Evolutionary conservation across 2,888 invertebrate genomes (phyloP), one percentile per base, ranked within the genome.

Genomic region (Platynereis dumerilii): DNA sequence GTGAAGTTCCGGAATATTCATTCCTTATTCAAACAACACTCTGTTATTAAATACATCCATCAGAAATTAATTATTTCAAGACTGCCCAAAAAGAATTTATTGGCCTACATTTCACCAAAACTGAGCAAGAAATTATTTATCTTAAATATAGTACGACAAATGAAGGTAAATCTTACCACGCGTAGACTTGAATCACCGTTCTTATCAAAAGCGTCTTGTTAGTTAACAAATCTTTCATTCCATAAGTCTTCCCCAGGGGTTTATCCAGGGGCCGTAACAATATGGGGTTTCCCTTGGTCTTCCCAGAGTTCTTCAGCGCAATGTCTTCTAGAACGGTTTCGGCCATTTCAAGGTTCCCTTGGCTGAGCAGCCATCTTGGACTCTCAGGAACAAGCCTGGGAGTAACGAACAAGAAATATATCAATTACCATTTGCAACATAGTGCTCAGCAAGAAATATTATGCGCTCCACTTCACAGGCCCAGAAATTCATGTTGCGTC

Each of bases 291-390:
- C 39, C 44, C 15, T 27, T 53, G 12, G 57, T 34, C n/a, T 54
- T 22, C 20, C 55, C 60, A 44, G 39, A 22, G 44, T 69, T 69
- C n/a, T 34, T 27, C 15, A 52, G 20, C 7, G 66, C 66, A 44
- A 73, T 69, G 55, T 56, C 34, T 24, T 62, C 68, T 26, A 73
- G 44, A 1, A 69, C 55, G 12, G 28, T 28, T 54, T 73, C 71
- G 66, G 69, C 73, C 65, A 69, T 68, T 66, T 54, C 68, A 57
- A 66, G 71, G 61, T 39, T 70, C 65, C 62, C 74, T 65, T 64
- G 71, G 10, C 63, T 65, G 39, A 63, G 56, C 60, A 69, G 58
- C 73, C 73, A 73, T 7, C 73, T 58, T 5, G 73, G 73, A 62
- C 73, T 73, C 52, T 73, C 66, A 15, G 66, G 66, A 28, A 66